Percentiles rank a stretch among this genome's conserved stretches.
Conservation (phyloP, 2,113 vertebrate species). For the Nibea coibor region DNA sequence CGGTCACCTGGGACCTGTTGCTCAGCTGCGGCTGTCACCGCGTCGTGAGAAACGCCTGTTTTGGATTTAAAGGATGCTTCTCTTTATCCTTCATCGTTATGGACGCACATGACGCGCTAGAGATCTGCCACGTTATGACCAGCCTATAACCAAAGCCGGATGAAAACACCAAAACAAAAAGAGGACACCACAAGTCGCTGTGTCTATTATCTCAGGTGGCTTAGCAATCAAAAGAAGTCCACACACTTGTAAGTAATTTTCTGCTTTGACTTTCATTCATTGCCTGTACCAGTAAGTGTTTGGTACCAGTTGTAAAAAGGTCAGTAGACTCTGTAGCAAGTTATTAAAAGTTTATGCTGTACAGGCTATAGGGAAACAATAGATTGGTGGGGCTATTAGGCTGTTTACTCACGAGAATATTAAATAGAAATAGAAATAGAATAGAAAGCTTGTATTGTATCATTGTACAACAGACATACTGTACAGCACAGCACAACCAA, state of each 20-base stretch:
- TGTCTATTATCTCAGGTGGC: background rate
- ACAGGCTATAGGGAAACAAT: background rate
- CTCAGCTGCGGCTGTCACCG: slow-evolving; percentile 36
- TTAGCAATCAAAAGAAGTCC: background rate
- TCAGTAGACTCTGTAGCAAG: background rate
- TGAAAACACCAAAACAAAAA: slow-evolving; percentile 24
- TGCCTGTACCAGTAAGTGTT: background rate
- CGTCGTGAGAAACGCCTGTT: background rate
- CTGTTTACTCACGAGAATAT: background rate
- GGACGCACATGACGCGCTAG: slow-evolving; percentile 10
- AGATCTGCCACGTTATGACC: background rate
- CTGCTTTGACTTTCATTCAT: slow-evolving; percentile 1
- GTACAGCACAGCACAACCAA: no score
- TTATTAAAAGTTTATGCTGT: background rate
- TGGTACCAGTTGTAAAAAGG: background rate
- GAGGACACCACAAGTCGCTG: slow-evolving; percentile 11
- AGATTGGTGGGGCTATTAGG: background rate
- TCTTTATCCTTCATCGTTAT: background rate
- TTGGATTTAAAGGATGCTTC: background rate
- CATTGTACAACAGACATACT: no score
- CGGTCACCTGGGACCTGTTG: slow-evolving; percentile 67
- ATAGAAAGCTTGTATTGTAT: no score
- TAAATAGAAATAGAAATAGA: no score
- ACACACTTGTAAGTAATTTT: slow-evolving; percentile 55
- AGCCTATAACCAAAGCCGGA: slow-evolving; percentile 31